Evolutionary conservation across 2,888 invertebrate genomes (phyloP).

Genomic region (Dryocosmus kuriphilus): DNA sequence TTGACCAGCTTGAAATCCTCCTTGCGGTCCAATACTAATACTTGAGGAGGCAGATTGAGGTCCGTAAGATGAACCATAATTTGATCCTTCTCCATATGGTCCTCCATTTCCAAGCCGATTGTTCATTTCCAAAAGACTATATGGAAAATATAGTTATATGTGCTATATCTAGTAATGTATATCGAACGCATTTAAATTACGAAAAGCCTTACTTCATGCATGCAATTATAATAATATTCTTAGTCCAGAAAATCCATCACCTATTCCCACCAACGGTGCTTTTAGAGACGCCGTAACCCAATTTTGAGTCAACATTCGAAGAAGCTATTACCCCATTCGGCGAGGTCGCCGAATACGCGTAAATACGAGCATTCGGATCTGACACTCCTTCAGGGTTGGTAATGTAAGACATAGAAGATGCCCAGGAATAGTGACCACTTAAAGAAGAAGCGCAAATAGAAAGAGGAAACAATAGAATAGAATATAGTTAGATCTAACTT

Average conservation of each 20-base stretch:
- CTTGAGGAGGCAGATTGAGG: slow-evolving; percentile 57
- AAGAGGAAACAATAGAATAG: slow-evolving; percentile 1
- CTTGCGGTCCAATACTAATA: slow-evolving; percentile 64
- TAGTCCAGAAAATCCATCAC: slow-evolving; percentile 52
- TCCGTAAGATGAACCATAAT: slow-evolving; percentile 41
- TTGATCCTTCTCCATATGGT: slow-evolving; percentile 16
- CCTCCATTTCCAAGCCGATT: slow-evolving; percentile 49
- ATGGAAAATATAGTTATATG: not conserved
- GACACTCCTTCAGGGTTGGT: slow-evolving; percentile 52
- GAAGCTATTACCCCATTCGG: slow-evolving; percentile 47
- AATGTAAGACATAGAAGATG: slow-evolving; percentile 56
- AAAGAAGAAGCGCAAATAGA: slow-evolving; percentile 20
- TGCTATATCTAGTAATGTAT: no score
- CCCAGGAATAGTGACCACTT: slow-evolving; percentile 48
- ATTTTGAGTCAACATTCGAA: slow-evolving; percentile 44
- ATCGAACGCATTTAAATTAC: no score
- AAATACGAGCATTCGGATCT: slow-evolving; percentile 54
- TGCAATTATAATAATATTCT: not conserved
- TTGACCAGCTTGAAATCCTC: slow-evolving; percentile 65
- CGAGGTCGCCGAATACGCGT: slow-evolving; percentile 53
- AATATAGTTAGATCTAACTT: no score
- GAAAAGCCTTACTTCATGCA: not conserved
- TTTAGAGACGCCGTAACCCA: slow-evolving; percentile 49
- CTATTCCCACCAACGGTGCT: slow-evolving; percentile 50
- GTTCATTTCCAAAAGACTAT: slow-evolving; percentile 53